Conservation (phyloP, 2,888 invertebrate species). For the Molanna angustata region DNA sequence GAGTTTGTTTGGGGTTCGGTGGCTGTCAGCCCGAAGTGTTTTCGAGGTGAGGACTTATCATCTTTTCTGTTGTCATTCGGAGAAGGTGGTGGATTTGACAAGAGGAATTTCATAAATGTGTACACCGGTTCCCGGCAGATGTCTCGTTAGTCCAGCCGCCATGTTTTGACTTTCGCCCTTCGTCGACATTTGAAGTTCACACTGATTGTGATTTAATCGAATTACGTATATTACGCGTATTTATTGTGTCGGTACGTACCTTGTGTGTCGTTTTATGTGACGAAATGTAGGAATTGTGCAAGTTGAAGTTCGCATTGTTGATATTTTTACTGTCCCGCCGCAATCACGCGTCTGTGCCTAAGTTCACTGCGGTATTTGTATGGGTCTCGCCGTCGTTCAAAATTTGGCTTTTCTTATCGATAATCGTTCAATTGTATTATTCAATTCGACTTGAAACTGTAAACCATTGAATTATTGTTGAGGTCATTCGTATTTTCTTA, state of each 20-base stretch:
- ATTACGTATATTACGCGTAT: too few relatives aligned
- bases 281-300: too few relatives aligned
- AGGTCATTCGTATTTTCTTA: too few relatives aligned
- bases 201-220: too few relatives aligned
- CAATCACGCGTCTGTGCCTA: constrained; percentile 19
- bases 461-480: too few relatives aligned
- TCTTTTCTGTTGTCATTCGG: background rate
- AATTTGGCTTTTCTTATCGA: too few relatives aligned
- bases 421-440: too few relatives aligned
- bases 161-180: constrained; percentile 21
- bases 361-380: constrained; percentile 20
- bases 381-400: too few relatives aligned
- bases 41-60: constrained; percentile 13
- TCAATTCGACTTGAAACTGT: too few relatives aligned
- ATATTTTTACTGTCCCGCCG: constrained; percentile 20
- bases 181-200: background rate
- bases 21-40: constrained; percentile 4
- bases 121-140: constrained; percentile 25
- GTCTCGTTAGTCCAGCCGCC: constrained; percentile 24
- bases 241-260: too few relatives aligned
- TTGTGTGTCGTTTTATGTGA: too few relatives aligned
- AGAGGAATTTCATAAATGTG: background rate
- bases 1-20: constrained; percentile 17
- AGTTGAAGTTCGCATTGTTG: constrained; percentile 14
- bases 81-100: background rate